Percentiles rank a stretch among this genome's conserved stretches.
Evolutionary conservation across 2,888 invertebrate species (phyloP).

Genomic region (Argyresthia goedartella): DNA sequence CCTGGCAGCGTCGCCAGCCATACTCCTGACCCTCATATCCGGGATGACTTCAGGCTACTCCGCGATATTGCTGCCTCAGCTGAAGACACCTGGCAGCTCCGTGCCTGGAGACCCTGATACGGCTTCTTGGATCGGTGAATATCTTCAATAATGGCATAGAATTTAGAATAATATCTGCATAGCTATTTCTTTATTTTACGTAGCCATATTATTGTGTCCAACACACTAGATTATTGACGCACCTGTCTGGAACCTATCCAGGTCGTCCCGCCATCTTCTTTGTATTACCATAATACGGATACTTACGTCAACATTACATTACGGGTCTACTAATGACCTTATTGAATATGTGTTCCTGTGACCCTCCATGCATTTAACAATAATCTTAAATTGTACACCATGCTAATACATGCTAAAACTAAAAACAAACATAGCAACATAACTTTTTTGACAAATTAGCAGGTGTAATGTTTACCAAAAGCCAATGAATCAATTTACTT

Average conservation of each 20-base stretch:
- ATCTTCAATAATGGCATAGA: constrained; percentile 8
- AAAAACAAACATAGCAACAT: neutral
- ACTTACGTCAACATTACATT: too few relatives aligned
- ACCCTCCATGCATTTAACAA: neutral
- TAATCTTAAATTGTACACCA: neutral
- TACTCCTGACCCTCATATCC: constrained; percentile 65
- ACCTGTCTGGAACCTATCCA: too few relatives aligned
- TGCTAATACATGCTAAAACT: neutral
- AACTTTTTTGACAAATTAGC: neutral
- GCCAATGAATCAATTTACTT: neutral
- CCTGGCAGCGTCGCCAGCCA: constrained; percentile 65
- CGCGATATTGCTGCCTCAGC: constrained; percentile 73
- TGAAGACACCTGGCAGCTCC: constrained; percentile 43
- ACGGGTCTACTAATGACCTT: too few relatives aligned
- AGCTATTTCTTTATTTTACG: neutral
- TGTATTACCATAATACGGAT: too few relatives aligned
- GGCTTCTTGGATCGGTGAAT: constrained; percentile 73
- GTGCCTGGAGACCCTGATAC: constrained; percentile 57
- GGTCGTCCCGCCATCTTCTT: too few relatives aligned
- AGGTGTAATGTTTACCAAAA: neutral
- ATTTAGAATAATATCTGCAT: neutral
- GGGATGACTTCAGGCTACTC: constrained; percentile 76
- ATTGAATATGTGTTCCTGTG: too few relatives aligned
- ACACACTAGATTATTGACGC: neutral
- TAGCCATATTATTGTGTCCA: neutral